A percentile compares a stretch with the other conserved stretches of the same genome.
Conservation (phyloP, 2,113 vertebrate species). For the Lontra canadensis region DNA sequence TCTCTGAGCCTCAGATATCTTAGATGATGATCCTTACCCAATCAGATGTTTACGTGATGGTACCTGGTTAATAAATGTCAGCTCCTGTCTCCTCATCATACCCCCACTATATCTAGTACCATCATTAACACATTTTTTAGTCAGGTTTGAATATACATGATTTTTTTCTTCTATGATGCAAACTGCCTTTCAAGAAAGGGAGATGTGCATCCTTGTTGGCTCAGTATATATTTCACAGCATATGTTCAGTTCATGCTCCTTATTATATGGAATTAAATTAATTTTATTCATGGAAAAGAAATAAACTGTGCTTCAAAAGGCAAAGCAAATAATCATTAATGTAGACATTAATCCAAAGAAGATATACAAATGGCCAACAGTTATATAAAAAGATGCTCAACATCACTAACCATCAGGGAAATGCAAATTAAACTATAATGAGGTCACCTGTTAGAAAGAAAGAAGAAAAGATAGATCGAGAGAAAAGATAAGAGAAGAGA, state of each 20-base stretch:
- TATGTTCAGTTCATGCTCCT: not conserved
- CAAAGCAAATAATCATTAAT: slow-evolving; percentile 34
- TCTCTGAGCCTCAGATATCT: not conserved
- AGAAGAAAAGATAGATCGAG: not conserved
- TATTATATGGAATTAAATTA: not conserved
- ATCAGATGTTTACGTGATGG: not conserved
- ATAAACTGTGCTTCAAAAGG: not conserved
- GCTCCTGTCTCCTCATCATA: not conserved
- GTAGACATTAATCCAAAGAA: not conserved
- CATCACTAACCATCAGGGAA: not conserved
- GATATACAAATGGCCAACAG: not conserved
- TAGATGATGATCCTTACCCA: not conserved
- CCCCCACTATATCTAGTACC: not conserved
- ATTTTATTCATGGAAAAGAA: not conserved
- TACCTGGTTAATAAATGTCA: not conserved
- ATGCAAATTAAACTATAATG: not conserved
- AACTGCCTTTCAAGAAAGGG: not conserved
- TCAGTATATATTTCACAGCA: not conserved
- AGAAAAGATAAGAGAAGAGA: not conserved
- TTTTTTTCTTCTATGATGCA: not conserved
- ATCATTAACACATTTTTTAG: not conserved
- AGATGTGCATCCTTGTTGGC: not conserved
- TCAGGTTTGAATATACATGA: not conserved
- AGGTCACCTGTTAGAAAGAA: not conserved
- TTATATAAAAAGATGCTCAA: not conserved